Evolutionary conservation across 2,888 invertebrate genomes (phyloP).

Genomic region (Julus scandinavius): DNA sequence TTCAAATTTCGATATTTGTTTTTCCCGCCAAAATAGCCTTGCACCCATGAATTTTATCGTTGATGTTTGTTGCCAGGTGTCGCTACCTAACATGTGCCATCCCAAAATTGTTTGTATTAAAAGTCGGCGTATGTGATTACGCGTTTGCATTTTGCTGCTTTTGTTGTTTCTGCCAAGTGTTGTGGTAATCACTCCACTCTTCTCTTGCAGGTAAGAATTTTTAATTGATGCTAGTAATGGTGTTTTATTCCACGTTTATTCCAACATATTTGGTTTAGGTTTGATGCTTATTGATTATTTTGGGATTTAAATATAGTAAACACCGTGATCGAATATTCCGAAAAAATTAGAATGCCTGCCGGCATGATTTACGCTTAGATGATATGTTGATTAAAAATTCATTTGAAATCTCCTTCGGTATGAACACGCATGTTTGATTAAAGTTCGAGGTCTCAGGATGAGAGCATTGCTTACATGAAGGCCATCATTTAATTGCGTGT

Average conservation of each 20-base stretch:
- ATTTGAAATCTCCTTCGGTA: background rate
- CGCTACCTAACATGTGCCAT: background rate
- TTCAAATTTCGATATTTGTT: background rate
- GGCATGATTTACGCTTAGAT: background rate
- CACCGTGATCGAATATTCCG: background rate
- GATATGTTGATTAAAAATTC: background rate
- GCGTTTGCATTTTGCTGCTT: background rate
- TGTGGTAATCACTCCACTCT: background rate
- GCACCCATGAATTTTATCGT: background rate
- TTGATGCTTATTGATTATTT: background rate
- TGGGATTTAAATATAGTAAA: background rate
- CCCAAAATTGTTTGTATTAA: background rate
- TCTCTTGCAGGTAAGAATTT: background rate
- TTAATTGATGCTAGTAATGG: background rate
- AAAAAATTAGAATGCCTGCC: background rate
- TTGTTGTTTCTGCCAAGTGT: background rate
- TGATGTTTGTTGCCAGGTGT: conserved; percentile 26
- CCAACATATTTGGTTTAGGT: background rate
- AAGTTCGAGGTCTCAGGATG: no score
- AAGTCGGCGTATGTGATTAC: background rate
- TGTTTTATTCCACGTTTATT: background rate
- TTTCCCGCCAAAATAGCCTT: background rate
- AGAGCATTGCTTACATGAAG: no score
- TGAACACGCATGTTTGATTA: no score
- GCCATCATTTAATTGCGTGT: no score